Evolutionary conservation across 2,888 invertebrate genomes (phyloP), one percentile per base, ranked within the genome.

Genomic region (Leptothorax acervorum): DNA sequence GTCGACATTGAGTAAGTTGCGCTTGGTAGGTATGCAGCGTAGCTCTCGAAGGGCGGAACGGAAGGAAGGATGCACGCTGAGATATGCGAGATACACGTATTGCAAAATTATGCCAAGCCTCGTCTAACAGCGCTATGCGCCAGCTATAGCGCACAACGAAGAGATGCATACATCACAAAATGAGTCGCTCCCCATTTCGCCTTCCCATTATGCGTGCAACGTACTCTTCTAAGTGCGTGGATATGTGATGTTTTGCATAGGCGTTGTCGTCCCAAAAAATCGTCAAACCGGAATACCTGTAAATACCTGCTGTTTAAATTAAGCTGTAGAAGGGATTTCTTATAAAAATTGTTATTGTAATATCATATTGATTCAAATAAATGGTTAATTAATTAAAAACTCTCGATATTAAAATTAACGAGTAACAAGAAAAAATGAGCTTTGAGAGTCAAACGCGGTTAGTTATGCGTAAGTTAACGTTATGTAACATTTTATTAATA

Each of bases 21-120:
- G 11, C 45, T 45, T 45, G 45, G 45, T 45, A 70, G 57, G 35
- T 57, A 79, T 57, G 60, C 48, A 31, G 35, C 11, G 9, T 31
- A 57, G 15, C 35, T 70, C 45, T 79, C 42, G 74, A n/a, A 45
- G 83, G 75, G 74, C 39, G 76, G 76, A 60, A 83, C 82, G 78
- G 66, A 85, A 86, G 79, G 85, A 86, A 84, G 90, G 83, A 76
- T 85, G 87, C 68, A 86, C 82, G 76, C 62, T 75, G 78, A 82
- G 83, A 83, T 82, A 85, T 87, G 82, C 75, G 81, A 87, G 87
- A 86, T 84, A 86, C 76, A 85, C 83, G 81, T 82, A 85, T 87
- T 86, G 85, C 89, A 89, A 87, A 86, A 86, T 90, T 90, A 86
- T 87, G 78, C 75, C 75, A 62, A 65, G 63, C 63, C 87, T 66